Conservation (phyloP, 2,888 invertebrate genomes). For the Tridacna gigas region DNA sequence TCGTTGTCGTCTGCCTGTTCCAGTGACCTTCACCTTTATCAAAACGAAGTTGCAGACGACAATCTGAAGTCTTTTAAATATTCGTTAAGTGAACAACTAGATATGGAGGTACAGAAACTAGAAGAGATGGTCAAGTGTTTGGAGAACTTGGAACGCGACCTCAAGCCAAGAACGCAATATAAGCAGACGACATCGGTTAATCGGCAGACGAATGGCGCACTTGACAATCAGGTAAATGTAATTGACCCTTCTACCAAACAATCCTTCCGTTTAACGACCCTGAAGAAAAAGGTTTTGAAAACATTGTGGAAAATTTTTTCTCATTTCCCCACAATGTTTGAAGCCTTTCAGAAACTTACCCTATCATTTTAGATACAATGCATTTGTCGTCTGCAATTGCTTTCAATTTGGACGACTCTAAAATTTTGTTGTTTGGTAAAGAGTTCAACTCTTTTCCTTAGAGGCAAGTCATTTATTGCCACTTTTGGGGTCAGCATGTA, state of each 20-base stretch:
- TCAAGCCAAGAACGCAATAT: slow-evolving; percentile 37
- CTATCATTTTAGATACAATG: too few species aligned
- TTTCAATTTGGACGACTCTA: too few species aligned
- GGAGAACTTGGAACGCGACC: slow-evolving; percentile 60
- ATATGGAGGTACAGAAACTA: slow-evolving; percentile 61
- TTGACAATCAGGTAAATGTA: slow-evolving; percentile 50
- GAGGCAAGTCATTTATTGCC: too few species aligned
- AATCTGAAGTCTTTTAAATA: slow-evolving; percentile 37
- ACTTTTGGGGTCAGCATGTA: too few species aligned
- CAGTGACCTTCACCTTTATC: slow-evolving; percentile 29
- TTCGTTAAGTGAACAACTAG: slow-evolving; percentile 60
- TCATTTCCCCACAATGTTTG: too few species aligned
- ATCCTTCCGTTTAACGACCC: too few species aligned
- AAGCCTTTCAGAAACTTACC: too few species aligned
- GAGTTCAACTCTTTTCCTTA: too few species aligned
- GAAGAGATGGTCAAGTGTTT: slow-evolving; percentile 62
- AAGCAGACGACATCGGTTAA: slow-evolving; percentile 53
- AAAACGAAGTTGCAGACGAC: slow-evolving; percentile 18
- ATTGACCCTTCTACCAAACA: slow-evolving; percentile 6
- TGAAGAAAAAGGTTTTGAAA: too few species aligned
- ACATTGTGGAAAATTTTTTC: too few species aligned
- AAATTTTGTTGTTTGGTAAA: too few species aligned
- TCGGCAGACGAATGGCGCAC: slow-evolving; percentile 38
- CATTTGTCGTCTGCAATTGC: too few species aligned
- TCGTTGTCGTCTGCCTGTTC: slow-evolving; percentile 20